Percentiles rank a stretch among this genome's conserved stretches.
These are phyloP conservation scores for Trachythela sp. DNA, from an alignment of 64 coral and sea anemone species.

Conservation along the genomic window DNA sequence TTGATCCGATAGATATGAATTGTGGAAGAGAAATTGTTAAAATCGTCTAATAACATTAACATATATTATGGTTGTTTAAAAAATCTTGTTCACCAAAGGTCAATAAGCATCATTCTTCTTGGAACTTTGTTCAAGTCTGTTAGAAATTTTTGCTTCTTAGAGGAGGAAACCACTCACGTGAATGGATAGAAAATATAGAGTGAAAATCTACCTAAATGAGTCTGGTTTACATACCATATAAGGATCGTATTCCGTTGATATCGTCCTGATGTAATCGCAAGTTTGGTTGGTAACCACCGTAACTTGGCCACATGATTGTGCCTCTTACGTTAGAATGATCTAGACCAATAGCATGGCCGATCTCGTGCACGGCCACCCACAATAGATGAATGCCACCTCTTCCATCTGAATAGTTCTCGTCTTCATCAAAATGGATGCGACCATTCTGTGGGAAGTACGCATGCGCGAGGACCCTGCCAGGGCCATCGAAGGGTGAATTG, in stretches of 20 bases:
- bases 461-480: slow-evolving; percentile 52
- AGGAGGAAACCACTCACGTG: too few species aligned
- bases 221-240: slow-evolving; percentile 56
- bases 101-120: too few species aligned
- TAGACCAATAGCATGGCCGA: slow-evolving; percentile 47
- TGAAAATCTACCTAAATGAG: too few species aligned
- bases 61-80: too few species aligned
- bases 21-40: too few species aligned
- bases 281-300: background rate
- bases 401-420: slow-evolving; percentile 50
- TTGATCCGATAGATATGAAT: too few species aligned
- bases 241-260: slow-evolving; percentile 39
- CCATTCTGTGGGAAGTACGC: slow-evolving; percentile 67
- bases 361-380: slow-evolving; percentile 53
- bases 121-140: too few species aligned
- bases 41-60: too few species aligned
- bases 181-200: too few species aligned
- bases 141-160: too few species aligned
- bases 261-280: slow-evolving; percentile 22
- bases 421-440: slow-evolving; percentile 73
- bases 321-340: slow-evolving; percentile 18
- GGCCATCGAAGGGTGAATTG: slow-evolving; percentile 36
- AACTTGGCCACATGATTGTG: slow-evolving; percentile 27
- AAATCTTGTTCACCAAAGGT: too few species aligned
- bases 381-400: slow-evolving; percentile 51